phyloP scores from a whole-genome alignment of 1,140 invertebrate species.

The Dendroctonus ponderosae region DNA sequence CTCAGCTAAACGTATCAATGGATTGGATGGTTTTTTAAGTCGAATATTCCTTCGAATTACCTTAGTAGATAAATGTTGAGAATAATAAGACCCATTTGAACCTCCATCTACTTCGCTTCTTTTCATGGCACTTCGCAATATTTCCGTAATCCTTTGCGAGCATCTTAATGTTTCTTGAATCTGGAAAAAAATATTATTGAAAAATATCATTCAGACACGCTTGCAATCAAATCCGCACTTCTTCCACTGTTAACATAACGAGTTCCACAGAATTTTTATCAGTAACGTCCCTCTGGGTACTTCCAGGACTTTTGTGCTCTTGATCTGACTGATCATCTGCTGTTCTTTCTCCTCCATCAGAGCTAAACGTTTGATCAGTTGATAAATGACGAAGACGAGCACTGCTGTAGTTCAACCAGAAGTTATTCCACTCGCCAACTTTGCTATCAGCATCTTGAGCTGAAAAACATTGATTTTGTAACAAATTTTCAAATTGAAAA shows the following conservation, averaged over 20 bases:
- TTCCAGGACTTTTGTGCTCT: conserved; percentile 44
- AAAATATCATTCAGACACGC: conserved; percentile 5
- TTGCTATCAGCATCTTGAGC: conserved; percentile 44
- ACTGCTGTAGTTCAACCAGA: conserved; percentile 50
- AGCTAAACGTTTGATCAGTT: conserved; percentile 39
- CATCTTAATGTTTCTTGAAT: conserved; percentile 30
- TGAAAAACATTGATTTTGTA: conserved; percentile 3
- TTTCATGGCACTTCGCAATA: conserved; percentile 39
- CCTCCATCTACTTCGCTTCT: conserved; percentile 39
- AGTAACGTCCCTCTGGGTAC: conserved; percentile 45
- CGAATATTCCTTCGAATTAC: neutral
- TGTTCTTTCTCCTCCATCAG: conserved; percentile 27
- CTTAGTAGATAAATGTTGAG: conserved; percentile 30
- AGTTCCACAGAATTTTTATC: conserved; percentile 44
- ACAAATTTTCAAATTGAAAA: neutral
- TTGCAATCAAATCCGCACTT: conserved; percentile 35
- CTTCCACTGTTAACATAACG: conserved; percentile 44
- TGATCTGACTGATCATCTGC: conserved; percentile 44
- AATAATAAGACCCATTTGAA: conserved; percentile 46
- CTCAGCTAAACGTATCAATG: too few species aligned
- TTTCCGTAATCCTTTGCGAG: conserved; percentile 45
- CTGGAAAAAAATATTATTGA: neutral
- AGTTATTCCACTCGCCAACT: conserved; percentile 51
- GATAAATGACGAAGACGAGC: conserved; percentile 44
- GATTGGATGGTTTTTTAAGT: too few species aligned